Evolutionary conservation across 2,797 vertebrate species (phyloP).

Genomic region (Onychomys leucogaster): DNA sequence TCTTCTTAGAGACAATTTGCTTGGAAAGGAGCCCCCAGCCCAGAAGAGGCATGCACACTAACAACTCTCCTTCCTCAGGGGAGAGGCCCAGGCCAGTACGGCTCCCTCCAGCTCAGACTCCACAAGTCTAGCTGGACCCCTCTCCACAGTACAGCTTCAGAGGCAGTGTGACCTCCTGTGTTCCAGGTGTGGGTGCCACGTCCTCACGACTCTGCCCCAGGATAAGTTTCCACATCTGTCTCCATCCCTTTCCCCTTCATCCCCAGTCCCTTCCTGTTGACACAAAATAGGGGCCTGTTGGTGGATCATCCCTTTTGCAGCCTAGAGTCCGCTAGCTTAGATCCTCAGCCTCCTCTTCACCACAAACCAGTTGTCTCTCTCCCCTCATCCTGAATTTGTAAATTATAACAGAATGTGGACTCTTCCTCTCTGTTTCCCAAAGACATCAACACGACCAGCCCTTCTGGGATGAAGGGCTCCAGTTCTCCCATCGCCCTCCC

Average conservation of each 20-base stretch:
- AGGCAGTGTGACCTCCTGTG: no score
- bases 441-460: neutral
- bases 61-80: neutral
- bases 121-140: neutral
- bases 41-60: fast-evolving
- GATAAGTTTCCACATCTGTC: neutral
- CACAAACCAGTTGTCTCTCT: no score
- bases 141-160: neutral
- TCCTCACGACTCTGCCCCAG: neutral
- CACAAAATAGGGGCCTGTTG: neutral
- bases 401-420: no score
- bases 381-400: neutral
- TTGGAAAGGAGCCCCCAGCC: neutral
- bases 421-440: neutral
- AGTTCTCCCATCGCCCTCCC: neutral
- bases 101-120: neutral
- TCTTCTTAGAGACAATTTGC: neutral
- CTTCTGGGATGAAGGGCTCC: neutral
- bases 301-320: neutral
- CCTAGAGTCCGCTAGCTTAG: neutral
- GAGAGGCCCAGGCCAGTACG: neutral
- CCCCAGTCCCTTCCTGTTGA: neutral
- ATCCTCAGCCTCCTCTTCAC: neutral
- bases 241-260: neutral
- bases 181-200: neutral